Conservation (phyloP, 2,113 vertebrate species). For the Macroglossus sobrinus region DNA sequence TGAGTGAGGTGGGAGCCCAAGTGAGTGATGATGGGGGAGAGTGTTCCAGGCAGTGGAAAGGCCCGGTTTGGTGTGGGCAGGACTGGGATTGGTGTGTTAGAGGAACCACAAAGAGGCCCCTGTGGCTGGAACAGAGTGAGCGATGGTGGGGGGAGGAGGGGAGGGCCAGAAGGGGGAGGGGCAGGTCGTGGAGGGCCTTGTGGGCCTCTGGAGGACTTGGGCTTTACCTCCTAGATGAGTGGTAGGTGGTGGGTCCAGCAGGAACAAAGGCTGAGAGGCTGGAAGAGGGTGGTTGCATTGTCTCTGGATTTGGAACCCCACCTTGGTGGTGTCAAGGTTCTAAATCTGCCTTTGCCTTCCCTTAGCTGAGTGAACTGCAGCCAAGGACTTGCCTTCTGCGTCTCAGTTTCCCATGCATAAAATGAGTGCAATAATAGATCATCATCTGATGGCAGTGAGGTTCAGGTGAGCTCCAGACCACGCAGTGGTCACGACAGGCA, state of each 20-base stretch:
- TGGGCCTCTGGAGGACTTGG: not conserved
- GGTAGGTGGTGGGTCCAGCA: not conserved
- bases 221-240: not conserved
- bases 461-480: not conserved
- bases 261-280: not conserved
- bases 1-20: not conserved
- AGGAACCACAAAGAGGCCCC: rapidly evolving
- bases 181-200: not conserved
- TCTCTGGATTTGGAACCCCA: not conserved
- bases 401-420: not conserved
- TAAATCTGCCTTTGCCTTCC: not conserved
- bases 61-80: not conserved
- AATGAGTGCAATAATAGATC: not conserved
- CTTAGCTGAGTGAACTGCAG: not conserved
- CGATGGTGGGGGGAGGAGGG: not conserved
- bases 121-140: not conserved
- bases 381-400: not conserved
- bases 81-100: rapidly evolving
- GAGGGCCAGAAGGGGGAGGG: not conserved
- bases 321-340: not conserved
- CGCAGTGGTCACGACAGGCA: rapidly evolving
- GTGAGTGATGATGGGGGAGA: not conserved
- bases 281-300: not conserved
- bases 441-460: not conserved
- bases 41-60: not conserved